Evolutionary conservation across 2,888 invertebrate species (phyloP).

Genomic region (Yponomeuta sedellus): DNA sequence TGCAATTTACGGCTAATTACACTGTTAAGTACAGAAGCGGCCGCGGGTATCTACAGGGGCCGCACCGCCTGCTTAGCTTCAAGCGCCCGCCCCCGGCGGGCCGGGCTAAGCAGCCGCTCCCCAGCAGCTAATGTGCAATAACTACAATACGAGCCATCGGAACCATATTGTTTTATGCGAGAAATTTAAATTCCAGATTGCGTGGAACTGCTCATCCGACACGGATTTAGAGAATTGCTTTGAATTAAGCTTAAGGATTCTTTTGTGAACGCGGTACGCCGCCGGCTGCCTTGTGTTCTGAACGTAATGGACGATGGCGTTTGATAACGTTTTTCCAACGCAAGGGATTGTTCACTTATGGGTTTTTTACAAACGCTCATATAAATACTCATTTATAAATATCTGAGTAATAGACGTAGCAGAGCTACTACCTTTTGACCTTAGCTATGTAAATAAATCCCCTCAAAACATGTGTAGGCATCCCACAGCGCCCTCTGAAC

Average conservation of each 20-base stretch:
- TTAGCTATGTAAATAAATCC: neutral
- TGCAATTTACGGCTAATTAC: constrained; percentile 71
- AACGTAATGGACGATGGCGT: neutral
- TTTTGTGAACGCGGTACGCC: neutral
- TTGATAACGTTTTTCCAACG: neutral
- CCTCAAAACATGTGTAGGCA: neutral
- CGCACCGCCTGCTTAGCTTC: constrained; percentile 50
- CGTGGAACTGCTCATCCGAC: neutral
- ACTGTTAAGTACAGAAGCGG: constrained; percentile 60
- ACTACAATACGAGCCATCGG: constrained; percentile 5
- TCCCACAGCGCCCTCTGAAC: neutral
- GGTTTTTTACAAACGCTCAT: neutral
- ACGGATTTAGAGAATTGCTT: neutral
- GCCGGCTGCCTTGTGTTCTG: neutral
- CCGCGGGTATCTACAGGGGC: constrained; percentile 27
- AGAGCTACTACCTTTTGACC: neutral
- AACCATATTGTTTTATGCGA: neutral
- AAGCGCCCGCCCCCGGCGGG: constrained; percentile 24
- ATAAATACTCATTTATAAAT: neutral
- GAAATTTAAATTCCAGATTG: neutral
- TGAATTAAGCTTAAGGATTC: neutral
- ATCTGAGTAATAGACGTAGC: neutral
- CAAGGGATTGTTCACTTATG: neutral
- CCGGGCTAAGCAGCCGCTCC: neutral
- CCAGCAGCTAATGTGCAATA: constrained; percentile 6